Base-by-base conservation (phyloP, 2,888 invertebrate genomes). In the Leptinotarsa juncta region DNA sequence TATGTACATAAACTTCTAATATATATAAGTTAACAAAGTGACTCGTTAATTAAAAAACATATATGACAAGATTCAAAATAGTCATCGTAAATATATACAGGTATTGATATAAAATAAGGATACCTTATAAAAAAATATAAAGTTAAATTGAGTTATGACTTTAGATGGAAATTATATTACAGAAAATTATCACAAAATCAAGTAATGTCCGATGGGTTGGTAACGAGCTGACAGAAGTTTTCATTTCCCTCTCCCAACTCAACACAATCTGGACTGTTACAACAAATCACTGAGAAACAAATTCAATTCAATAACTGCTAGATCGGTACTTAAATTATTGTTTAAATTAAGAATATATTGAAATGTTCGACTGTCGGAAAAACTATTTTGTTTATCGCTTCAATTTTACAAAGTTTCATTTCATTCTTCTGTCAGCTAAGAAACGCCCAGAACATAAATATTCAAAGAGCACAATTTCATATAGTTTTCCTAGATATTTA, bases 401-500 rank as follows among this genome's bases (percentile, higher is more conserved):
- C 0, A 4, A 23, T 20, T 23, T 57, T 15, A 20, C 23, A 14
- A 26, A 57, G 15, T 57, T 20, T 15, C 14, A 1, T 2, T 20
- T 12, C 3, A 15, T 15, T 57, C 49, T 55, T 69, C 49, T 23
- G 57, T 69, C 57, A 48, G 57, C 57, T 20, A n/a, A 32, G 57
- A 69, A 53, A 69, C 53, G 55, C 51, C 42, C 51, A 16, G 60
- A 68, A 51, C 55, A 57, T 67, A 48, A 55, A 55, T 51, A 50
- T 57, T 81, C 73, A 78, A 80, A 79, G 81, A 83, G 83, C 82
- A 82, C 82, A 81, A 79, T 68, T 81, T 82, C 78, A 83, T 81
- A 26, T 71, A 62, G 74, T 78, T 84, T 81, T 80, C 81, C 83
- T 83, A 83, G 80, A 78, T 85, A 85, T 85, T 82, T 85, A 85